These are phyloP conservation scores for Oscheius sp. DNA, from an alignment of 2,888 invertebrate species.

Conservation along the genomic window DNA sequence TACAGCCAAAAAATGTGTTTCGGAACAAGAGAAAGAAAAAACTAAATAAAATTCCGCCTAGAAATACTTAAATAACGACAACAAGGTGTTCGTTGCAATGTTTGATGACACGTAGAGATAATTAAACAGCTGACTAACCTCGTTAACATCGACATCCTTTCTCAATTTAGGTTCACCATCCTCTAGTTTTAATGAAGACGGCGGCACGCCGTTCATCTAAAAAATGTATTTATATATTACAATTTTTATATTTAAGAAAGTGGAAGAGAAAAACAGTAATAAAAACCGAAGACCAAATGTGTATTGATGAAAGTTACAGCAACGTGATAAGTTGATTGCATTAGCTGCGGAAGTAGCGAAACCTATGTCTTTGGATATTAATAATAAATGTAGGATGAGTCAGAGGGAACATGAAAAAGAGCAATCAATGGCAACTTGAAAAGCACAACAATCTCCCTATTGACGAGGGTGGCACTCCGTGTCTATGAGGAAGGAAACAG, in stretches of 20 bases:
- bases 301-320: too few species aligned
- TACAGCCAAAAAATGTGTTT: too few species aligned
- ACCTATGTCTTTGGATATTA: too few species aligned
- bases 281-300: too few species aligned
- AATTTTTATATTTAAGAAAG: background rate
- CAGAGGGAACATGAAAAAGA: too few species aligned
- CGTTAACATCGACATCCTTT: slow-evolving; percentile 5
- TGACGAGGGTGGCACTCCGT: too few species aligned
- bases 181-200: slow-evolving; percentile 18
- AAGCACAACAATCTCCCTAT: too few species aligned
- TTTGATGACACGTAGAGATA: background rate
- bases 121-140: slow-evolving; percentile 11
- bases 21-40: too few species aligned
- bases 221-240: background rate
- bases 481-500: too few species aligned
- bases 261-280: background rate
- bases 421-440: too few species aligned
- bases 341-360: too few species aligned
- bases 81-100: background rate
- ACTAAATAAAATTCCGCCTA: too few species aligned
- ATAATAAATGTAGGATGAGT: background rate
- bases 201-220: slow-evolving; percentile 27
- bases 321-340: slow-evolving; percentile 2
- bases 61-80: background rate
- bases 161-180: slow-evolving; percentile 1